These are phyloP conservation scores for Drosophila sulfurigaster DNA, from an alignment of 1,140 invertebrate genomes.

Conservation along the genomic window DNA sequence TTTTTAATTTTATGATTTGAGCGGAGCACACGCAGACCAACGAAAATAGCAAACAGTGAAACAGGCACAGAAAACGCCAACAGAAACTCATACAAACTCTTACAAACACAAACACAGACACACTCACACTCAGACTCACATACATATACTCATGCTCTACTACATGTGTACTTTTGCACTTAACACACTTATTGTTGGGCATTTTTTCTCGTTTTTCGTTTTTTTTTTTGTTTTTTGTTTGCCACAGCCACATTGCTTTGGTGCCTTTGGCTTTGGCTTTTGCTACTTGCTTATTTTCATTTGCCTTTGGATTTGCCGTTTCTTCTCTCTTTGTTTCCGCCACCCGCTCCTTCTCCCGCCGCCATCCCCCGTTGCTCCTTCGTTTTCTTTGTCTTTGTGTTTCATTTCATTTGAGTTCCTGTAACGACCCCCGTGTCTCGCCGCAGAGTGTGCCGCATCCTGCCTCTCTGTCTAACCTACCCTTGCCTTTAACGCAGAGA, in stretches of 20 bases:
- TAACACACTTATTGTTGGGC: conserved; percentile 59
- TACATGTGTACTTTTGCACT: conserved; percentile 54
- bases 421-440: conserved; percentile 16
- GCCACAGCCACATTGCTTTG: conserved; percentile 17
- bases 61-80: conserved; percentile 31
- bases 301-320: conserved; percentile 63
- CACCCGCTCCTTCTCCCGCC: conserved; percentile 8
- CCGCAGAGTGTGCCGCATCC: conserved; percentile 25
- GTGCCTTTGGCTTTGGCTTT: conserved; percentile 52
- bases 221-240: conserved; percentile 17
- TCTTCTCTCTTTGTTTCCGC: conserved; percentile 7
- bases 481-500: conserved; percentile 41
- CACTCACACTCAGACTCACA: conserved; percentile 37
- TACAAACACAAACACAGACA: conserved; percentile 49
- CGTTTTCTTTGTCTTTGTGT: conserved; percentile 44
- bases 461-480: conserved; percentile 24
- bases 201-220: conserved; percentile 26
- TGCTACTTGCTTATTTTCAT: conserved; percentile 49
- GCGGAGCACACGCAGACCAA: conserved; percentile 60
- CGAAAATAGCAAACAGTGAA: conserved; percentile 57
- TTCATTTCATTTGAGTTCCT: conserved; percentile 48
- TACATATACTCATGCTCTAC: conserved; percentile 26
- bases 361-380: not conserved
- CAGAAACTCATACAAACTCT: conserved; percentile 21
- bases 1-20: conserved; percentile 81